A percentile compares a stretch with the other conserved stretches of the same genome.
phyloP scores from a whole-genome alignment of 37 sponge, comb jelly and placozoan genomes.

The Beroe ovata region DNA sequence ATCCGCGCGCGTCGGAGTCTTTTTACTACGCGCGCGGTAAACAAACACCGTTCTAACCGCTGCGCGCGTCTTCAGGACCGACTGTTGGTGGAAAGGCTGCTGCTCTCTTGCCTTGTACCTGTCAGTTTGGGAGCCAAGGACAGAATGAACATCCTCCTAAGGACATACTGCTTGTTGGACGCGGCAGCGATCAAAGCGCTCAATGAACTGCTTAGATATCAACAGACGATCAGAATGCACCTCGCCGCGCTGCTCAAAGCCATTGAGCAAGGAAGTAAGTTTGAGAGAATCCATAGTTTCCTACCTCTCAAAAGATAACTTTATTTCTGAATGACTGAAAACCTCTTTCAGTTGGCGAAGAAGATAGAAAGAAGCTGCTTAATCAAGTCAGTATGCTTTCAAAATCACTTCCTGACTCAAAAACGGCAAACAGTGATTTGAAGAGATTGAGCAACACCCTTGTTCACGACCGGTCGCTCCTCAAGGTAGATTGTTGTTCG shows the following conservation, averaged over 20 bases:
- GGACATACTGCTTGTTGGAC: constrained; percentile 73
- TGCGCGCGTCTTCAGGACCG: constrained; percentile 42
- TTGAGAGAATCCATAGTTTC: neutral
- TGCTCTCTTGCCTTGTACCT: constrained; percentile 77
- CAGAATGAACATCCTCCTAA: constrained; percentile 74
- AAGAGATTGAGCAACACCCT: constrained; percentile 52
- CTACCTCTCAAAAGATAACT: no score
- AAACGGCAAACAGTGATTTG: constrained; percentile 62
- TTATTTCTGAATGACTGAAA: neutral
- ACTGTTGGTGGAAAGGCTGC: constrained; percentile 74
- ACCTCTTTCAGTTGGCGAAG: constrained; percentile 47
- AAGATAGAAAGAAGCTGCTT: constrained; percentile 64
- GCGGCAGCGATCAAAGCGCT: constrained; percentile 71
- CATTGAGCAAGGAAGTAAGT: constrained; percentile 66
- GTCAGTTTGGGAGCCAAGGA: constrained; percentile 70
- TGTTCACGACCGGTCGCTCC: constrained; percentile 58
- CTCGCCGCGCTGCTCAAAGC: constrained; percentile 56
- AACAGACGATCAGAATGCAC: constrained; percentile 64
- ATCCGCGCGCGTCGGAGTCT: constrained; percentile 11
- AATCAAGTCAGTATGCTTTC: constrained; percentile 56
- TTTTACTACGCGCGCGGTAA: neutral
- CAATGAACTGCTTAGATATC: constrained; percentile 42
- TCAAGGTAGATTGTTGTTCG: constrained; percentile 40
- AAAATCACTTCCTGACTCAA: constrained; percentile 49
- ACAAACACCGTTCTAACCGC: no score